phyloP scores from a whole-genome alignment of 2,888 invertebrate species.

The Dicyrtomina minuta region DNA sequence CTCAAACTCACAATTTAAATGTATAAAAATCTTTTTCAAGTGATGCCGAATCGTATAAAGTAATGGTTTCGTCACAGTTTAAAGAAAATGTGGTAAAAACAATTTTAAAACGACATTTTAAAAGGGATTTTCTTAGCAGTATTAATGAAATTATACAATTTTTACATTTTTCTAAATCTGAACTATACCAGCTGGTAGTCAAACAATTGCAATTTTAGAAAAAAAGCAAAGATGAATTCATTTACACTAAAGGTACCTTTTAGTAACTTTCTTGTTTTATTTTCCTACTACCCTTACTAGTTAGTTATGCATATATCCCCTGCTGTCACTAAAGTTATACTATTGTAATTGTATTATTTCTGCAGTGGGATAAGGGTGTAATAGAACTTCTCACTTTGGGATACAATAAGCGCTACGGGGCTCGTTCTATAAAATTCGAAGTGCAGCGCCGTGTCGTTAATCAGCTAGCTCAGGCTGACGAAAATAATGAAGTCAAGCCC shows the following conservation, averaged over 20 bases:
- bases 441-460: conserved; percentile 73
- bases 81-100: conserved; percentile 82
- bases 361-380: conserved; percentile 81
- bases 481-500: conserved; percentile 55
- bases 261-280: no score
- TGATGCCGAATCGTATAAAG: conserved; percentile 60
- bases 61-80: conserved; percentile 74
- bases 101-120: conserved; percentile 81
- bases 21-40: conserved; percentile 47
- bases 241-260: conserved; percentile 49
- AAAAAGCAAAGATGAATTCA: conserved; percentile 60
- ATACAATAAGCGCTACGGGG: conserved; percentile 88
- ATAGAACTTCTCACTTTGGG: conserved; percentile 76
- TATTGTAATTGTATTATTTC: conserved; percentile 56
- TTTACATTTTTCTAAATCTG: conserved; percentile 80
- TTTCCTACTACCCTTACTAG: no score
- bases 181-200: conserved; percentile 74
- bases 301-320: no score
- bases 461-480: conserved; percentile 72
- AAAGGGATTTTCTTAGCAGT: conserved; percentile 83
- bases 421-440: conserved; percentile 87
- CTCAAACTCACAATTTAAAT: no score
- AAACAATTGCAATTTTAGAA: conserved; percentile 78
- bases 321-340: neutral
- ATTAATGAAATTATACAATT: conserved; percentile 94